Evolutionary conservation across 2,888 invertebrate genomes (phyloP).

Genomic region (Caenorhabditis sp.): DNA sequence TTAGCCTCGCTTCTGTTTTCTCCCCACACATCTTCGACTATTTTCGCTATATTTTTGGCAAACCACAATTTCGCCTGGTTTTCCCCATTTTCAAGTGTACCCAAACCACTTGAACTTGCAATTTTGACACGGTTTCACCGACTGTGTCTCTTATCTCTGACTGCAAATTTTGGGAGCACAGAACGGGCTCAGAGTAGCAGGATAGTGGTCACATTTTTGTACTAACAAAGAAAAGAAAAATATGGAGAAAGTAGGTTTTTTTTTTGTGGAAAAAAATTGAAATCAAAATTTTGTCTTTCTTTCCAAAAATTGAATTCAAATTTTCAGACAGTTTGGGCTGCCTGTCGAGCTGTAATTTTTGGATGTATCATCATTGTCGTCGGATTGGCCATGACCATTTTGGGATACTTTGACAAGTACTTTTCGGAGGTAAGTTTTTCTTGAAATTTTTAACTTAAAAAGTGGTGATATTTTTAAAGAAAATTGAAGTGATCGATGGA

Average conservation of each 20-base stretch:
- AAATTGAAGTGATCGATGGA: slow-evolving; percentile 59
- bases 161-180: slow-evolving; percentile 1
- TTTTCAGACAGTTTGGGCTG: slow-evolving; percentile 89
- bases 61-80: not conserved
- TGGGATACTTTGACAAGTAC: slow-evolving; percentile 86
- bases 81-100: slow-evolving; percentile 10
- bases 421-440: slow-evolving; percentile 71
- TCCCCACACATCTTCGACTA: not conserved
- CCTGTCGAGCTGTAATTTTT: slow-evolving; percentile 92
- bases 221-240: not conserved
- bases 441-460: not conserved
- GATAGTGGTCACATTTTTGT: not conserved
- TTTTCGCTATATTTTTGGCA: not conserved
- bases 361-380: slow-evolving; percentile 92
- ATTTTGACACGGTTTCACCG: slow-evolving; percentile 11
- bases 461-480: slow-evolving; percentile 48
- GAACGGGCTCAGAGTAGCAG: not conserved
- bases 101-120: slow-evolving; percentile 17
- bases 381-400: slow-evolving; percentile 94
- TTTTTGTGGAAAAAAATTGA: no score
- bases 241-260: slow-evolving; percentile 47
- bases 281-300: no score
- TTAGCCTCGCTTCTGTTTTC: slow-evolving; percentile 7
- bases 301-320: no score
- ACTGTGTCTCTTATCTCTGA: not conserved